These are phyloP conservation scores for Dipodomys stephensi DNA, from an alignment of 2,113 vertebrate genomes.

Conservation along the genomic window DNA sequence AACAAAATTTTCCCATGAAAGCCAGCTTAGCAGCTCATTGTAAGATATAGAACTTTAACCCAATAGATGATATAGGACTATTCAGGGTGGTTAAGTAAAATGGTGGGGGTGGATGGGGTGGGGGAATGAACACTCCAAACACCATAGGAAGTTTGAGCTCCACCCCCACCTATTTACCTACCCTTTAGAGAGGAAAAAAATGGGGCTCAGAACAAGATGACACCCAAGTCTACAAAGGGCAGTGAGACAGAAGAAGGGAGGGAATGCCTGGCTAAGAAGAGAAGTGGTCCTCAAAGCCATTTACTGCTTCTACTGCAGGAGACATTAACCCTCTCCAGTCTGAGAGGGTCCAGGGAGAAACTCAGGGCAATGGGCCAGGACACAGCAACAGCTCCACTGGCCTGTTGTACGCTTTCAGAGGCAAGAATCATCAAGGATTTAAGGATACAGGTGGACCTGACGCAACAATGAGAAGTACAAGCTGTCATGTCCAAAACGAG, in stretches of 20 bases:
- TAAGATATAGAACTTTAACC: not conserved
- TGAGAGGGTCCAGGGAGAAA: not conserved
- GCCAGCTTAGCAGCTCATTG: not conserved
- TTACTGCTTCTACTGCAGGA: not conserved
- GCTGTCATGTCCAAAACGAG: too few species aligned
- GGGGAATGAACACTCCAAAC: not conserved
- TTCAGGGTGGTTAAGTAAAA: not conserved
- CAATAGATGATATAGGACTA: not conserved
- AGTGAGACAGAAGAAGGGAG: too few species aligned
- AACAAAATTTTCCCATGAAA: not conserved
- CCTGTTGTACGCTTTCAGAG: not conserved
- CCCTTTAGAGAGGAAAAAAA: constrained; percentile 19
- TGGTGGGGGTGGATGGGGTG: not conserved
- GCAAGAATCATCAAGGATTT: not conserved
- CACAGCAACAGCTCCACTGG: not conserved
- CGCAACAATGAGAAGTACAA: too few species aligned
- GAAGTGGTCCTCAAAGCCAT: not conserved
- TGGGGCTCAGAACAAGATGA: not conserved
- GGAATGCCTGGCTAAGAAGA: not conserved
- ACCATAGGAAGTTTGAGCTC: not conserved
- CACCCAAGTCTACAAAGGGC: not conserved
- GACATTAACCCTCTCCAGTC: not conserved
- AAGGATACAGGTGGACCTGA: too few species aligned
- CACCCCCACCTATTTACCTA: not conserved
- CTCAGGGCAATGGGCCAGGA: not conserved